Base-by-base conservation (phyloP, 2,797 vertebrate species). In the Halcyon smyrnensis region DNA sequence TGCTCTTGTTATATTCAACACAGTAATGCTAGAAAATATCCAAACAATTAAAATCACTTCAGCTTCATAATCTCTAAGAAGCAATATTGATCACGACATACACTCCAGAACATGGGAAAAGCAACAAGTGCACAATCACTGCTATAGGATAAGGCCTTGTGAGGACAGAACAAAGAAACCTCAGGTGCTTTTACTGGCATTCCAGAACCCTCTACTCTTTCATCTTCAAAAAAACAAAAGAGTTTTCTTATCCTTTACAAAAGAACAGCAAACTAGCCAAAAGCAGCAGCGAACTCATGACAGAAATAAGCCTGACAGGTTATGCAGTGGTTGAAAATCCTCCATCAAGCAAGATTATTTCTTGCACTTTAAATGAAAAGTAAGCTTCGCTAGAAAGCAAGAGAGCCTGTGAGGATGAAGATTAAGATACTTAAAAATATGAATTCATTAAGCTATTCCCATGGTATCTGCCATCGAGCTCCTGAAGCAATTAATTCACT, bases 341-440 rank as follows among this genome's bases (percentile, higher is more conserved):
- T 83, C 90, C 32, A 56, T 83, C 83, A 81, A 73, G 64, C 21
- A 73, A 80, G 81, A 96, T 96, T 96, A 94, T 78, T 96, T 96
- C 64, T 89, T 89, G 64, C 53, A 91, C 27, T 43, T 59, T 90
- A 90, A 90, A 95, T 0, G 8, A 86, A 93, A 97, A 62, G 30
- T 74, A 81, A 84, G 50, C 43, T 96, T 95, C 88, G 41, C 88
- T 87, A 92, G 80, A 93, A 94, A 92, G 96, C 76, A 95, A 93
- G 75, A 92, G 36, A 27, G 39, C 53, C 70, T 92, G 64, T n/a
- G 43, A 91, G 76, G 48, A 78, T 77, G 73, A 84, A 74, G 60
- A 93, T 93, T 82, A 81, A 94, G 64, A 90, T 57, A 84, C 62
- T 84, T 84, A 80, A 93, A 91, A 95, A 89, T 43, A 21, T 51